Conservation (phyloP, 1,140 invertebrate species). For the Atta cephalotes region DNA sequence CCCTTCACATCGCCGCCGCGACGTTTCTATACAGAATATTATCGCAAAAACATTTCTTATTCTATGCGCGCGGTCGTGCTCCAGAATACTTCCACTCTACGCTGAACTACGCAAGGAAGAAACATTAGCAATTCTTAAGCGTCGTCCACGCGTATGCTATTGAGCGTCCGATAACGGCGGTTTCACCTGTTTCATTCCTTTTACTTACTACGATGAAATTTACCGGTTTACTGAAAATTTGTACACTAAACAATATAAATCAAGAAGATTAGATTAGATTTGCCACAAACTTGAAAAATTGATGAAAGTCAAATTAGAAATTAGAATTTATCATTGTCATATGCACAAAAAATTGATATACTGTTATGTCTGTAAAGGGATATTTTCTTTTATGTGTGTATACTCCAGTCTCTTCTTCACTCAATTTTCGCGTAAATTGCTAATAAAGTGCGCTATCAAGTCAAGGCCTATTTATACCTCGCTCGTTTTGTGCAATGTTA, state of each 20-base stretch:
- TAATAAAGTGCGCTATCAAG: background rate
- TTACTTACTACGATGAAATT: constrained; percentile 14
- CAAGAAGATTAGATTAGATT: background rate
- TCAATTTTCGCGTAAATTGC: constrained; percentile 26
- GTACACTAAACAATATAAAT: background rate
- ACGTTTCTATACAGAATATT: constrained; percentile 51
- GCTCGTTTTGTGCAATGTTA: constrained; percentile 14
- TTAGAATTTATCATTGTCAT: background rate
- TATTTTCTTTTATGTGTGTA: background rate
- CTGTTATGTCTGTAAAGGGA: background rate
- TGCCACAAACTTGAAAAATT: background rate
- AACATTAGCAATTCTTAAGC: constrained; percentile 84
- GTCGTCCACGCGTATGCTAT: constrained; percentile 81
- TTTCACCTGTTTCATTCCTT: constrained; percentile 35
- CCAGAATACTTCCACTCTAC: constrained; percentile 34
- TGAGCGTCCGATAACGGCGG: constrained; percentile 12
- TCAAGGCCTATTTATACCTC: background rate
- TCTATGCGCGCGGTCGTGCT: constrained; percentile 18
- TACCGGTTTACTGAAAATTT: background rate
- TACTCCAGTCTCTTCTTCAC: background rate
- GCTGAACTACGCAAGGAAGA: constrained; percentile 67
- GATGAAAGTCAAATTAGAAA: background rate
- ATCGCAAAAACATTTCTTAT: constrained; percentile 68
- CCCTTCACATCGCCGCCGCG: constrained; percentile 40
- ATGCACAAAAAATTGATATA: background rate